Conservation (phyloP, 1,140 invertebrate species). For the Drosophila mojavensis region DNA sequence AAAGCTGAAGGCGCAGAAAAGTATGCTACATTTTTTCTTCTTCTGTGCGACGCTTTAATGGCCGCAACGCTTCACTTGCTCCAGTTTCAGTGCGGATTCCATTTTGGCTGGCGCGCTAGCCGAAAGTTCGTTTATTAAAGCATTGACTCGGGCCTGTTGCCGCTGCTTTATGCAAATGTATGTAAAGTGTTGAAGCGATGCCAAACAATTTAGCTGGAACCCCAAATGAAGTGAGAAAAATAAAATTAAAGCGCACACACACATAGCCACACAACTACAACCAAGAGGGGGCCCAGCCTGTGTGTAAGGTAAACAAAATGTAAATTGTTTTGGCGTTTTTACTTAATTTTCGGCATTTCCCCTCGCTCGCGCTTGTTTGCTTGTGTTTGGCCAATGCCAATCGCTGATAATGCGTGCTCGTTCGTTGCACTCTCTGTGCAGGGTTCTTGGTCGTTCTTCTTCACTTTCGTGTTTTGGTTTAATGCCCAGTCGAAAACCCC, state of each 20-base stretch:
- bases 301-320: slow-evolving; percentile 63
- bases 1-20: slow-evolving; percentile 38
- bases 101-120: not conserved
- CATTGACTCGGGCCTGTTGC: slow-evolving; percentile 11
- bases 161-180: slow-evolving; percentile 67
- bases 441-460: slow-evolving; percentile 2
- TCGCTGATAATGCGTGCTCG: slow-evolving; percentile 44
- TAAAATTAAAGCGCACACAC: slow-evolving; percentile 60
- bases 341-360: slow-evolving; percentile 20
- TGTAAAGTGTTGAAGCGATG: slow-evolving; percentile 67
- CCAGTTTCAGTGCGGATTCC: not conserved
- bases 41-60: slow-evolving; percentile 29
- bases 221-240: slow-evolving; percentile 76
- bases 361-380: not conserved
- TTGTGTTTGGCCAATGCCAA: slow-evolving; percentile 50
- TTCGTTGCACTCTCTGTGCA: slow-evolving; percentile 56
- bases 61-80: slow-evolving; percentile 14
- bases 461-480: not conserved
- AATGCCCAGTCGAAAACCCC: slow-evolving; percentile 61
- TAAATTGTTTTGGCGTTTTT: slow-evolving; percentile 62
- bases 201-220: slow-evolving; percentile 47
- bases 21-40: slow-evolving; percentile 34
- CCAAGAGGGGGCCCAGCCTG: not conserved
- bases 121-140: slow-evolving; percentile 23
- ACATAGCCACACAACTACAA: not conserved